Evolutionary conservation across 2,888 invertebrate species (phyloP), one percentile per base, ranked within the genome.

Genomic region (Troglohyphantes excavatus): DNA sequence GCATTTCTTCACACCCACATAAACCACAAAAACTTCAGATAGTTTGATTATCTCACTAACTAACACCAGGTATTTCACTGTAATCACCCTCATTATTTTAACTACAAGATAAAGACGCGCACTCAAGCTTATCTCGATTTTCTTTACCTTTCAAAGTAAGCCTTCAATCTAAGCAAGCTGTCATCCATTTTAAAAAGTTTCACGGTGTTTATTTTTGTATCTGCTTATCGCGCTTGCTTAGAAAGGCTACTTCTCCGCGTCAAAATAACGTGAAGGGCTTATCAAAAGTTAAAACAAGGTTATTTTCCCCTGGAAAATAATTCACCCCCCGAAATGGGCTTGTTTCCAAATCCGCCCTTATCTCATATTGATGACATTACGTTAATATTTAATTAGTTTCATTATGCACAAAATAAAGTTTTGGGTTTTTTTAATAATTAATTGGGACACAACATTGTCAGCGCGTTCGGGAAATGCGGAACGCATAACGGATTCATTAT

Each of bases 341-440:
- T 13, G 53, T 53, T 53, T 53, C 53, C 53, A 53, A 53, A 53
- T 53, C 53, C 53, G 53, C 17, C 53, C 53, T 53, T 53, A 53
- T 53, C 53, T 53, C 5, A 53, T 53, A n/a, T 17, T 53, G 53
- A 53, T n/a, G 53, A 17, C 53, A 53, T 17, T 13, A 53, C 53
- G 53, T 53, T 6, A 53, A 53, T 53, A 53, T 53, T 53, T 53
- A 7, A 53, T 53, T 53, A 53, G 13, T 53, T 53, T 17, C 53
- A n/a, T 53, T 53, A 53, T 13, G 2, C n/a, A 53, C 5, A n/a
- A 17, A 53, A n/a, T 53, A 53, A 53, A 53, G 53, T 53, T 53
- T 53, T 5, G 39, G n/a, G 53, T 53, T 53, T 53, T 53, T 53
- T 7, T 17, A 53, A 53, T 53, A 53, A 53, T 33, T 53, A 53